These are phyloP conservation scores for Mechanitis mazaeus DNA, from an alignment of 2,888 invertebrate genomes.

Conservation along the genomic window DNA sequence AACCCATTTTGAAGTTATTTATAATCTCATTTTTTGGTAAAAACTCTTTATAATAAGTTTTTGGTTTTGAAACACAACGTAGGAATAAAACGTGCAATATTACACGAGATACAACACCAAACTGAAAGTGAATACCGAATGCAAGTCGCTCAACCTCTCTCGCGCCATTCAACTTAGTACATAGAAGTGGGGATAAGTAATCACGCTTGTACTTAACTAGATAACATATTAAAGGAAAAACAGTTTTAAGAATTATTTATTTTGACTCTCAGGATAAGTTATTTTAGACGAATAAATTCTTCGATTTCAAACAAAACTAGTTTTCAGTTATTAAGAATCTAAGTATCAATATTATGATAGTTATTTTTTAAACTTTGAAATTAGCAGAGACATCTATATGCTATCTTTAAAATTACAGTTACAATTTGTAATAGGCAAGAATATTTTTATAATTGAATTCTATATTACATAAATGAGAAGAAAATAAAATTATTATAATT, in stretches of 20 bases:
- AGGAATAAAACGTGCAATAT: slow-evolving; percentile 44
- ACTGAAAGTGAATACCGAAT: slow-evolving; percentile 43
- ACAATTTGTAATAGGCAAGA: too few species aligned
- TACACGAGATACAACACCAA: slow-evolving; percentile 57
- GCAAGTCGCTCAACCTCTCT: slow-evolving; percentile 50
- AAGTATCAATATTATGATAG: too few species aligned
- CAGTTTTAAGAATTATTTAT: background rate
- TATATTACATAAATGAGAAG: too few species aligned
- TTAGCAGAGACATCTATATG: too few species aligned
- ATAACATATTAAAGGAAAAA: slow-evolving; percentile 9
- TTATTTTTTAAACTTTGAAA: too few species aligned
- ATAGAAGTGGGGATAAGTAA: slow-evolving; percentile 57
- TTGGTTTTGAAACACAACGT: slow-evolving; percentile 34
- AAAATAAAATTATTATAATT: too few species aligned
- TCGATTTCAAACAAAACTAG: background rate
- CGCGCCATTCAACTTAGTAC: slow-evolving; percentile 57
- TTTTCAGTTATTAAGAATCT: too few species aligned
- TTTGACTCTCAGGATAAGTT: background rate
- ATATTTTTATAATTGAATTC: too few species aligned
- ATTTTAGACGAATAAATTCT: background rate
- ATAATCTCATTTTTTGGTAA: slow-evolving; percentile 41
- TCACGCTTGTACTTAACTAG: slow-evolving; percentile 20
- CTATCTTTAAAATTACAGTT: too few species aligned
- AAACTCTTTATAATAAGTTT: slow-evolving; percentile 29
- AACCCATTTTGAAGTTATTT: slow-evolving; percentile 80